Percentiles rank a stretch among this genome's conserved stretches.
These are phyloP conservation scores for Psammodynastes pulverulentus DNA, from an alignment of 2,113 vertebrate genomes.

Conservation along the genomic window DNA sequence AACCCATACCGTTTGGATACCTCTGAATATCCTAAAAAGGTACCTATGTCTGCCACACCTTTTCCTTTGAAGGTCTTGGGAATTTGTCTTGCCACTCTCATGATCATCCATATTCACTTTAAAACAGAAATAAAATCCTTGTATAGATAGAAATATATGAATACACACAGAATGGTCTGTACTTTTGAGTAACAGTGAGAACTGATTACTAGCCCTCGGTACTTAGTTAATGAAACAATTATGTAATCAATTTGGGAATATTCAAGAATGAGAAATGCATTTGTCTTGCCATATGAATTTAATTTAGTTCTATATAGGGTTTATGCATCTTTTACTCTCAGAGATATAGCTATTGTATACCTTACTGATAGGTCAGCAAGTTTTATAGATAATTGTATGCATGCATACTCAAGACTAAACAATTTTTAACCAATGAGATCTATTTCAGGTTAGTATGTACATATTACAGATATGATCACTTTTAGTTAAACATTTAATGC, in stretches of 20 bases:
- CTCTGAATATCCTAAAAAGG: neutral
- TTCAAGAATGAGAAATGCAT: neutral
- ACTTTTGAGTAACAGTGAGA: neutral
- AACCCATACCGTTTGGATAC: neutral
- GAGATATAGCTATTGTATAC: neutral
- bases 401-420: neutral
- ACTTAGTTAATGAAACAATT: neutral
- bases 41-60: neutral
- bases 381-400: neutral
- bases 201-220: neutral
- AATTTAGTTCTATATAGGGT: neutral
- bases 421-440: neutral
- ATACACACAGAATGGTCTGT: neutral
- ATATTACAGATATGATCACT: neutral
- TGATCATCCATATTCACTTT: neutral
- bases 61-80: neutral
- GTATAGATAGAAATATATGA: neutral
- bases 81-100: neutral
- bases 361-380: neutral
- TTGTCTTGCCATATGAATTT: neutral
- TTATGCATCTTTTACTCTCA: neutral
- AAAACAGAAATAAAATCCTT: neutral
- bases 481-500: neutral
- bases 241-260: neutral
- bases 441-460: neutral